A percentile compares a stretch with the other conserved stretches of the same genome.
These are phyloP conservation scores for Troglohyphantes excavatus DNA, from an alignment of 2,888 invertebrate genomes.

Conservation along the genomic window DNA sequence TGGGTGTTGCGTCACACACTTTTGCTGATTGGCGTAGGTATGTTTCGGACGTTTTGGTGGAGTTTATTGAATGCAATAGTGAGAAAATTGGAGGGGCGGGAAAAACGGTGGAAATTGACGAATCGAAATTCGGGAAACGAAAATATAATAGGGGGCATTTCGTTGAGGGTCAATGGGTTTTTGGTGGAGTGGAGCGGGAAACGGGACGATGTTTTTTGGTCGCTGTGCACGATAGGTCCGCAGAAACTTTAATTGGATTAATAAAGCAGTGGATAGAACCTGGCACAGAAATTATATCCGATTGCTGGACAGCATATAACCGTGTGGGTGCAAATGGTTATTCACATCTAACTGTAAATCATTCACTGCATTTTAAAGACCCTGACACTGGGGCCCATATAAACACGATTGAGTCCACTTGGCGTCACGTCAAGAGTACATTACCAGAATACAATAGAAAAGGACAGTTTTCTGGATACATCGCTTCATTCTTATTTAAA, in stretches of 20 bases:
- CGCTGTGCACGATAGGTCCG: neutral
- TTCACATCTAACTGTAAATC: neutral
- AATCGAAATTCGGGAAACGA: too few species aligned
- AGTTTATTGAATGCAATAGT: too few species aligned
- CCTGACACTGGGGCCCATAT: neutral
- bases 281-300: neutral
- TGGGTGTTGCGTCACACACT: too few species aligned
- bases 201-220: constrained; percentile 4
- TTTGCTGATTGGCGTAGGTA: too few species aligned
- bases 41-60: too few species aligned
- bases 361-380: neutral
- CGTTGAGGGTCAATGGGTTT: constrained; percentile 38
- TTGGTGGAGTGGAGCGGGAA: constrained; percentile 13
- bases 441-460: too few species aligned
- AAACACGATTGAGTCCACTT: neutral
- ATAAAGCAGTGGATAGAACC: neutral
- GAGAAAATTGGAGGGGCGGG: constrained; percentile 29
- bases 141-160: constrained; percentile 8
- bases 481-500: too few species aligned
- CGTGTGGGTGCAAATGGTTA: neutral
- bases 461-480: too few species aligned
- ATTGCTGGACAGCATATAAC: neutral
- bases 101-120: constrained; percentile 24
- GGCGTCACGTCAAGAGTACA: neutral
- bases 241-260: too few species aligned